Evolutionary conservation across 2,888 invertebrate genomes (phyloP), one percentile per base, ranked within the genome.

Genomic region (Aromia moschata): DNA sequence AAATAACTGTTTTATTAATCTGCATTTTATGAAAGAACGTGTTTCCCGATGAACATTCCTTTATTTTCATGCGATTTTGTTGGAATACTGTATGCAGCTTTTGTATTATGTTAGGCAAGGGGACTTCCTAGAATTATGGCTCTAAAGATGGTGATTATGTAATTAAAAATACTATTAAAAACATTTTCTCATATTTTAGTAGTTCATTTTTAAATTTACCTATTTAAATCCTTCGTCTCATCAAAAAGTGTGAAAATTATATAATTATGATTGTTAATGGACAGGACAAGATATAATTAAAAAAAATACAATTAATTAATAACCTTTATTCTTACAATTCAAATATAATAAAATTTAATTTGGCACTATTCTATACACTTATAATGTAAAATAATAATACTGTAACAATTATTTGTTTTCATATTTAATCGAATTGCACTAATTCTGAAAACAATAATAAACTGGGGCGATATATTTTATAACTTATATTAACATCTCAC

Each of bases 331-430:
- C 37, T 43, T 31, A 46, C n/a, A 54, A 46, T 41, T 37, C 30
- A 58, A 58, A 31, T 41, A 41, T 49, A 38, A 38, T 49, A 52
- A 58, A 56, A 58, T 47, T 47, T 56, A 47, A 45, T 60, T 62
- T 63, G 63, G 63, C 63, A 63, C 63, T 63, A 57, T 56, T 52
- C 40, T 41, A 55, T 51, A 52, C 46, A 18, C 60, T 14, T 60
- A 63, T 57, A 60, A 53, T 46, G 38, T 47, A 49, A 47, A 47
- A 53, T 60, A 57, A 59, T 59, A 59, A 46, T 51, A 45, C 51
- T 56, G 44, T 47, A 45, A 58, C 37, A 40, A 45, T 20, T 45
- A 36, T 38, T 31, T 10, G n/a, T 44, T 44, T 36, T n/a, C 52
- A 31, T 47, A 47, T 49, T 14, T 38, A 12, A 25, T 5, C 7